Percentiles rank a stretch among this genome's conserved stretches.
phyloP scores from a whole-genome alignment of 2,797 vertebrate genomes.

The Lithobates pipiens region DNA sequence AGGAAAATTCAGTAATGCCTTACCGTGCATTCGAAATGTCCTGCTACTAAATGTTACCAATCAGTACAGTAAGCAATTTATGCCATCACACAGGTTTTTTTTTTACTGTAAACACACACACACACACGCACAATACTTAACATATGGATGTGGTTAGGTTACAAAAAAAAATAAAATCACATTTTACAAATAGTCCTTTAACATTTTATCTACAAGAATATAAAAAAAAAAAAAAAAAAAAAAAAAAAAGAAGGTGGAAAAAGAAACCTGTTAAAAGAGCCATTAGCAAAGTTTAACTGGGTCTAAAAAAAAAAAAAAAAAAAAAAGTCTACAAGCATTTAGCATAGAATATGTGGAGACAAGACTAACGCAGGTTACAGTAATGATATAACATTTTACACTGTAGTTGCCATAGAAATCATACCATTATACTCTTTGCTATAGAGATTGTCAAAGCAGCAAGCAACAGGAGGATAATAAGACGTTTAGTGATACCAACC shows the following conservation, averaged over 20 bases:
- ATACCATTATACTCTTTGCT: constrained; percentile 29
- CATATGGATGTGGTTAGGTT: too few relatives aligned
- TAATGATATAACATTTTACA: constrained; percentile 38
- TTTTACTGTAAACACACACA: background rate
- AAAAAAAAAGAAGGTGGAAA: too few relatives aligned
- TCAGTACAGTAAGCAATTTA: background rate
- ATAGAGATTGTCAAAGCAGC: constrained; percentile 28
- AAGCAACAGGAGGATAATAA: constrained; percentile 42
- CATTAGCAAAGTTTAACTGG: background rate
- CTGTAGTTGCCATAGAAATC: constrained; percentile 54
- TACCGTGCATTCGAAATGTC: too few relatives aligned
- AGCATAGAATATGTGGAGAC: background rate
- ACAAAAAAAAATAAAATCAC: too few relatives aligned
- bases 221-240: too few relatives aligned
- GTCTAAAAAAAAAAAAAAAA: background rate
- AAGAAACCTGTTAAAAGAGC: too few relatives aligned
- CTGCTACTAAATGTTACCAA: too few relatives aligned
- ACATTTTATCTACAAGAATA: too few relatives aligned
- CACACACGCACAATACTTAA: too few relatives aligned
- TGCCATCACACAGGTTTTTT: background rate
- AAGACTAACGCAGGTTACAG: constrained; percentile 12
- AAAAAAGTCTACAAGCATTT: background rate
- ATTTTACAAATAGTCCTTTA: too few relatives aligned
- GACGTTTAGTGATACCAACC: constrained; percentile 25
- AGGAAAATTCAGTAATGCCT: too few relatives aligned